Evolutionary conservation across 2,113 vertebrate genomes (phyloP), one percentile per base, ranked within the genome.

Genomic region (Excalfactoria chinensis): DNA sequence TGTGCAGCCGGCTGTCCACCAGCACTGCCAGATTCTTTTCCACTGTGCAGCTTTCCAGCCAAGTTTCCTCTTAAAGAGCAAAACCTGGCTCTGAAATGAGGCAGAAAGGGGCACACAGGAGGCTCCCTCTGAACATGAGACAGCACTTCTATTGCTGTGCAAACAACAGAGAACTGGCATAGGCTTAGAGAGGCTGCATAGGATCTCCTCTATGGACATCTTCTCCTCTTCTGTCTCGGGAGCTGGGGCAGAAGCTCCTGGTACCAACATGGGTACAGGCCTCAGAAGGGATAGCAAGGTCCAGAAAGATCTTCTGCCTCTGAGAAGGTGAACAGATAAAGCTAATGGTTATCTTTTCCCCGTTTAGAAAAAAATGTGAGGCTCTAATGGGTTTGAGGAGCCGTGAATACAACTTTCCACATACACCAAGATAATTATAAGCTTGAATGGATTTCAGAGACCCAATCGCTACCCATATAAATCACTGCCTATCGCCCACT

Each of bases 381-480:
- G 15, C 48, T 80, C 35, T 91, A 86, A 91, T 90, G 23, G 51
- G 22, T 88, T 84, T 88, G 68, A 91, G 56, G 18, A 59, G 19
- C 82, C 64, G 19, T 56, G 51, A 91, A 84, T 91, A 59, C 30
- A 58, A 80, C 75, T 94, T 86, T 76, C 72, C 76, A 84, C 62
- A 56, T 70, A 76, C 17, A 40, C 60, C 75, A 94, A 88, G 79
- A 46, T 74, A 93, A 91, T 93, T 91, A 91, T 71, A 91, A 89
- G 85, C 72, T 88, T 81, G 69, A 95, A 90, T 44, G 75, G 68
- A 77, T 86, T 94, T 84, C 90, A 88, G 83, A 95, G 62, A 73
- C 51, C 55, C 58, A 85, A 71, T 83, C 8, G 14, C 85, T 74
- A 63, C 23, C 60, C 60, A 74, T 68, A 86, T 68, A 94, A 88